Evolutionary conservation across 2,797 vertebrate species (phyloP).

Genomic region (Serranus cabrilla): DNA sequence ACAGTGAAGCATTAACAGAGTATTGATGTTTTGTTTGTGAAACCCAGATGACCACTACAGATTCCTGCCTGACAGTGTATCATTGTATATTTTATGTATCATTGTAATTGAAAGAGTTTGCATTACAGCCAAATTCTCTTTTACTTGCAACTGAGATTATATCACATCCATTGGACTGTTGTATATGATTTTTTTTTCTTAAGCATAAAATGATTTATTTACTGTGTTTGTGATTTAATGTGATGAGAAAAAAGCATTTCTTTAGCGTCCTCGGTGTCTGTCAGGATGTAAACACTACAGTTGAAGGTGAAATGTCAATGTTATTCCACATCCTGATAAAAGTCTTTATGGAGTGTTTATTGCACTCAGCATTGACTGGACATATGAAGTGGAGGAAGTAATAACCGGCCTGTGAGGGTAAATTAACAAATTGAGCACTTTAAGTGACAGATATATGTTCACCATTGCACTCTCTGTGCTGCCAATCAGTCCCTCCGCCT

Average conservation of each 20-base stretch:
- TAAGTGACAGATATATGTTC: slow-evolving; percentile 41
- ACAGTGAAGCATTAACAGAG: slow-evolving; percentile 37
- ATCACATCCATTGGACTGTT: slow-evolving; percentile 2
- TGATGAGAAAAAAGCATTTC: slow-evolving; percentile 20
- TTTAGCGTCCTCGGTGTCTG: slow-evolving; percentile 7
- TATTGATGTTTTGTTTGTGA: slow-evolving; percentile 53
- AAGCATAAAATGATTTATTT: slow-evolving; percentile 22
- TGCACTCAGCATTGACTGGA: slow-evolving; percentile 5
- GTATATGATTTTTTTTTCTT: slow-evolving; percentile 6
- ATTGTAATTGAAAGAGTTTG: slow-evolving; percentile 29
- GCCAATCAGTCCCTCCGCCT: slow-evolving; percentile 34
- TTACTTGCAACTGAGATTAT: slow-evolving; percentile 47
- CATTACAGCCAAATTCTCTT: slow-evolving; percentile 24
- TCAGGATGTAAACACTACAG: slow-evolving; percentile 34
- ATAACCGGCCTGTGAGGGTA: slow-evolving; percentile 12
- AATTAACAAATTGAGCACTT: slow-evolving; percentile 47
- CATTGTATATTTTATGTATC: slow-evolving; percentile 37
- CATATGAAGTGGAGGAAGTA: slow-evolving; percentile 29
- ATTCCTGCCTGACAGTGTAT: slow-evolving; percentile 28
- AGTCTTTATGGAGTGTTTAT: slow-evolving; percentile 44
- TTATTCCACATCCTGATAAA: slow-evolving; percentile 38
- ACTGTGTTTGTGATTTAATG: slow-evolving; percentile 35
- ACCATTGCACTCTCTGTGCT: slow-evolving; percentile 40
- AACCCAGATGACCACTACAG: slow-evolving; percentile 64
- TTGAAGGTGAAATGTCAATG: slow-evolving; percentile 27